Conservation (phyloP, 2,113 vertebrate species). For the Podarcis cretensis region DNA sequence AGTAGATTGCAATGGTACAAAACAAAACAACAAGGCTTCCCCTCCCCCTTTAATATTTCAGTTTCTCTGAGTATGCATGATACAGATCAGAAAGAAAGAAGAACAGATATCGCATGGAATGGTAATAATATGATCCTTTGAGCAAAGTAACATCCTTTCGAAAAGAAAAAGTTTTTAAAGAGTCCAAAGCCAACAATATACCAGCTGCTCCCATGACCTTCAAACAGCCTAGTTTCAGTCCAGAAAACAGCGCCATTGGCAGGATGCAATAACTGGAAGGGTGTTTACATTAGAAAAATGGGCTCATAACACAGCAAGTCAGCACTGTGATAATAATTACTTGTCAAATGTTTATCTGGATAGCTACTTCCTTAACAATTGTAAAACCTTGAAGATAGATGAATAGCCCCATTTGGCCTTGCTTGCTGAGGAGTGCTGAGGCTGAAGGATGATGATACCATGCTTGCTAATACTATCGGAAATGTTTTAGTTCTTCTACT, state of each 20-base stretch:
- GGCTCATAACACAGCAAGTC: background rate
- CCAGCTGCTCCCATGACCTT: background rate
- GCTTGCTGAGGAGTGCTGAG: background rate
- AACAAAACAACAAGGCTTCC: background rate
- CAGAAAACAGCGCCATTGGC: conserved; percentile 5
- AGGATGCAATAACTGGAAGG: background rate
- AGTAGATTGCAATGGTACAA: conserved; percentile 37
- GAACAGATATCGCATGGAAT: conserved; percentile 17
- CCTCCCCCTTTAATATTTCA: conserved; percentile 15
- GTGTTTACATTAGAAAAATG: background rate
- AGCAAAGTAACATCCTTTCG: conserved; percentile 8
- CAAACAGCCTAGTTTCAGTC: background rate
- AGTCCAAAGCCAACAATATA: conserved; percentile 14
- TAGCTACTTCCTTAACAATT: background rate
- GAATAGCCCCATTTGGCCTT: background rate
- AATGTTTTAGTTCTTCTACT: background rate
- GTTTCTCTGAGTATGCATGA: conserved; percentile 29
- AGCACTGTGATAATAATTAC: background rate
- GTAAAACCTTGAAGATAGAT: background rate
- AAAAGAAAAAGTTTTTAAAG: background rate
- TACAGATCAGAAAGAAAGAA: conserved; percentile 45
- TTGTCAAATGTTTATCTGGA: background rate
- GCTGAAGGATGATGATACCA: background rate
- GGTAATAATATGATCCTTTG: conserved; percentile 21
- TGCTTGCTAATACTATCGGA: background rate